Base-by-base conservation (phyloP, 2,888 invertebrate genomes). In the Ochropacha duplaris region DNA sequence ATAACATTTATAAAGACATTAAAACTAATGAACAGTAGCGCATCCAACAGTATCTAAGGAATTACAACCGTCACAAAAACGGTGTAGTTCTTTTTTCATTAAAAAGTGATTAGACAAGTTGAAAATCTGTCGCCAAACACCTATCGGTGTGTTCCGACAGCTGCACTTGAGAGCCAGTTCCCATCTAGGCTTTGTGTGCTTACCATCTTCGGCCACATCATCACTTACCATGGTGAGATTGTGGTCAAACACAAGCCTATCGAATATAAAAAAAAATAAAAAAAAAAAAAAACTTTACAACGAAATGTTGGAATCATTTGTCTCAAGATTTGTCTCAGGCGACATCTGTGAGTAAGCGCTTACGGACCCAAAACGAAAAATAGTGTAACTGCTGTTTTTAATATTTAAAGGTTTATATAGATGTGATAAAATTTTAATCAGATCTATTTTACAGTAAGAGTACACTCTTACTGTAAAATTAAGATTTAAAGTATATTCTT, bases 101-200 rank as follows among this genome's bases (percentile, higher is more conserved):
- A 75, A 74, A 82, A 81, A 73, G 72, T 74, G 69, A 79, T 83
- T 79, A 74, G n/a, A n/a, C n/a, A n/a, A n/a, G n/a, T n/a, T n/a
- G n/a, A n/a, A n/a, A n/a, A n/a, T n/a, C n/a, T n/a, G n/a, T n/a
- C n/a, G n/a, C n/a, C n/a, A n/a, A n/a, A n/a, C n/a, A n/a, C n/a
- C n/a, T n/a, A n/a, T n/a, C n/a, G n/a, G n/a, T n/a, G n/a, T n/a
- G n/a, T n/a, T n/a, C n/a, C n/a, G n/a, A n/a, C n/a, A n/a, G n/a
- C n/a, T n/a, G n/a, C n/a, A n/a, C n/a, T n/a, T n/a, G n/a, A n/a
- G n/a, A n/a, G n/a, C n/a, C n/a, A n/a, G n/a, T n/a, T n/a, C n/a
- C n/a, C n/a, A n/a, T n/a, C n/a, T n/a, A n/a, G n/a, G n/a, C n/a
- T n/a, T n/a, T n/a, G n/a, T n/a, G n/a, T n/a, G n/a, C n/a, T n/a